A percentile compares a stretch with the other conserved stretches of the same genome.
phyloP scores from a whole-genome alignment of 2,113 vertebrate species.

The Deroptyus accipitrinus region DNA sequence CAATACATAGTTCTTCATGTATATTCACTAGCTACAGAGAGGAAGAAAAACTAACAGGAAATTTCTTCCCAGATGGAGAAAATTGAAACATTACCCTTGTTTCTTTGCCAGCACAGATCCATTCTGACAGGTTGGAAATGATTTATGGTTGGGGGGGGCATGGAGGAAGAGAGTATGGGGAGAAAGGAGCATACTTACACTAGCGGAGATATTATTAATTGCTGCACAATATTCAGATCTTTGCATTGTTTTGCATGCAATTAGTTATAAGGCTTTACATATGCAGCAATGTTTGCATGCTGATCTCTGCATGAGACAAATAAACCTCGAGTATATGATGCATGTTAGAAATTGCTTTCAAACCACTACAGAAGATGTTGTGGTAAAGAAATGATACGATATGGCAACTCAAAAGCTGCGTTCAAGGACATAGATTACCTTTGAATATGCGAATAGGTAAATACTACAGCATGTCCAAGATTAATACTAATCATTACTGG shows the following conservation, averaged over 20 bases:
- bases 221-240: constrained; percentile 66
- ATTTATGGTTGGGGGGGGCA: constrained; percentile 69
- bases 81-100: constrained; percentile 80
- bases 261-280: constrained; percentile 70
- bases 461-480: constrained; percentile 63
- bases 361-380: constrained; percentile 48
- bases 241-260: constrained; percentile 75
- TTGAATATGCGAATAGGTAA: constrained; percentile 67
- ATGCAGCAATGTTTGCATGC: constrained; percentile 62
- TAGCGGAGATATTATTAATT: constrained; percentile 75
- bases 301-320: constrained; percentile 71
- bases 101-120: constrained; percentile 81
- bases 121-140: constrained; percentile 81
- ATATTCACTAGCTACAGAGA: constrained; percentile 73
- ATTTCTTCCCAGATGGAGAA: constrained; percentile 83
- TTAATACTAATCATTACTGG: constrained; percentile 72
- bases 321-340: constrained; percentile 51
- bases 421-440: constrained; percentile 61
- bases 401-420: constrained; percentile 47
- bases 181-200: constrained; percentile 68
- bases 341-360: constrained; percentile 68
- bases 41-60: constrained; percentile 73
- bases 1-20: constrained; percentile 66
- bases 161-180: neutral
- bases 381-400: constrained; percentile 52